Base-by-base conservation (phyloP, 2,113 vertebrate genomes). In the Eclectus roratus region DNA sequence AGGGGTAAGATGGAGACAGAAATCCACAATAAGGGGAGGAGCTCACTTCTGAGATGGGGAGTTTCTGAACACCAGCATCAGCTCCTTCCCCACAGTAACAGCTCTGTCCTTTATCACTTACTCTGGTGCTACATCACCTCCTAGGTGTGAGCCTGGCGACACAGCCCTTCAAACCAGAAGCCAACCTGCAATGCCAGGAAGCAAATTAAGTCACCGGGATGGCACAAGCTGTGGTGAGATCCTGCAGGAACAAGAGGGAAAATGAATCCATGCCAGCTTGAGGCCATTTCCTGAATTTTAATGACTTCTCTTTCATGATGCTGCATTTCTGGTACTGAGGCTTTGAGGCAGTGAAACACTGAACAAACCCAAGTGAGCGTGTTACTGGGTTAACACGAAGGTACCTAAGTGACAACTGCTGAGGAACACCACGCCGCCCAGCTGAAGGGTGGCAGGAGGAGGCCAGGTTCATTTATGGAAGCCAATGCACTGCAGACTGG, bases 61-160 rank as follows among this genome's bases (percentile, higher is more conserved):
- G 17, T 29, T 12, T 18, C 55, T 44, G 56, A 65, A 47, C 25
- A 46, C 8, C 65, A 50, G 41, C n/a, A 25, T 21, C 35, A 44
- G 33, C 61, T 74, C 1, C 0, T 2, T 79, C 69, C 76, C 23
- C 46, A 3, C 7, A 31, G 23, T 3, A 68, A 60, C 3, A 2
- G 46, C 47, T 47, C n/a, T 20, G 2, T 7, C 13, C 15, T 52
- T 50, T 9, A 24, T 16, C 33, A 31, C 3, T 20, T 43, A 17
- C 60, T 27, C 65, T 20, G 14, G 31, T 6, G 33, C 53, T 19
- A 13, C 23, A 7, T 31, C 56, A 58, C 56, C 33, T n/a, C 20
- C 20, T 35, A 3, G 25, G 49, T 1, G 8, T 24, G 9, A 44
- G 21, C 10, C 12, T 29, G 84, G 23, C 11, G 24, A 28, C 50